Percentiles rank a stretch among this genome's conserved stretches.
These are phyloP conservation scores for Macrosoma leucophasiata DNA, from an alignment of 2,888 invertebrate genomes.

Conservation along the genomic window DNA sequence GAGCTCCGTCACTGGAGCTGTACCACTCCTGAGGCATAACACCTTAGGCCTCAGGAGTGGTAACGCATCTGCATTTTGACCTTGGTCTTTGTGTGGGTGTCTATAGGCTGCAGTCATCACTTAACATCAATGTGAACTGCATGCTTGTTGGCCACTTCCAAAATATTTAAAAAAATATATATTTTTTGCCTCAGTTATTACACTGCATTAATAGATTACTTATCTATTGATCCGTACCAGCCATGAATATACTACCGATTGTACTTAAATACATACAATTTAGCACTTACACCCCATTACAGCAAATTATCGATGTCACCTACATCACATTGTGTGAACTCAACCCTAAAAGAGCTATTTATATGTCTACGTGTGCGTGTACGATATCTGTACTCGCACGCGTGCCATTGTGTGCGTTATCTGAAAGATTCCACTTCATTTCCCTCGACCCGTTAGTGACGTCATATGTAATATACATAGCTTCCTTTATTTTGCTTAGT, in stretches of 20 bases:
- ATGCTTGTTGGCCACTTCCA: no score
- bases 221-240: no score
- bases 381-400: conserved; percentile 20
- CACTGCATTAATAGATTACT: no score
- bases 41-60: no score
- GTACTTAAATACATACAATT: conserved; percentile 54
- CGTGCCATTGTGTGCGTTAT: conserved; percentile 62
- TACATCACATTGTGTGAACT: conserved; percentile 59
- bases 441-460: conserved; percentile 67
- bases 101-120: no score
- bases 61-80: no score
- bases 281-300: conserved; percentile 60
- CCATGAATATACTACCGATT: conserved; percentile 26
- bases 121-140: no score
- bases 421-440: conserved; percentile 74
- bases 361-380: conserved; percentile 24
- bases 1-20: no score
- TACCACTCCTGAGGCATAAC: no score
- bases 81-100: no score
- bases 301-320: conserved; percentile 70
- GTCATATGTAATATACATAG: conserved; percentile 50
- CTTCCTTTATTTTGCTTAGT: conserved; percentile 19
- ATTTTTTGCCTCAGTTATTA: no score
- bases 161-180: no score
- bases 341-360: conserved; percentile 45